Percentiles rank a stretch among this genome's conserved stretches.
Conservation (phyloP, 2,113 vertebrate species). For the Scophthalmus maximus region DNA sequence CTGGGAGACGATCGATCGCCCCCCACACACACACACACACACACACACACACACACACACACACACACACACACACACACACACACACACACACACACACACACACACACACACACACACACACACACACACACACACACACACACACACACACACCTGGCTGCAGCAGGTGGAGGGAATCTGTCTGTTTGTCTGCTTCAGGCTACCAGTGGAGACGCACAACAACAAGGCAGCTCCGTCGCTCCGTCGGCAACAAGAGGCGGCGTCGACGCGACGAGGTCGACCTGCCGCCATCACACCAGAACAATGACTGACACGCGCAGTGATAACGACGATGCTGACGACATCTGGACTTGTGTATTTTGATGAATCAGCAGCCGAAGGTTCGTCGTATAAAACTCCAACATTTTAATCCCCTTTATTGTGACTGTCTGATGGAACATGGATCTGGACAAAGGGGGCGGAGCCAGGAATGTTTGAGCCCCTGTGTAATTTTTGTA, state of each 20-base stretch:
- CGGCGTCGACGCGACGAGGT: neutral
- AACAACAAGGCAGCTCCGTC: slow-evolving; percentile 38
- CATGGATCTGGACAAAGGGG: no score
- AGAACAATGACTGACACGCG: neutral
- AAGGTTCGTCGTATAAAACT: no score
- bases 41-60: slow-evolving; percentile 19
- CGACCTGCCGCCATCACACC: neutral
- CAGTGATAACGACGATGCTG: neutral
- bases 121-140: slow-evolving; percentile 8
- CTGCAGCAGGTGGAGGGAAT: slow-evolving; percentile 52
- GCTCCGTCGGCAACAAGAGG: no score
- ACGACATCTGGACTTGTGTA: no score
- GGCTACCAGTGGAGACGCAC: slow-evolving; percentile 34
- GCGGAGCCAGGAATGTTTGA: no score
- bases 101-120: no score
- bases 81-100: slow-evolving; percentile 8
- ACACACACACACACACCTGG: slow-evolving; percentile 11
- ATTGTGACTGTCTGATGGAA: no score
- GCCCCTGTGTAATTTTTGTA: no score
- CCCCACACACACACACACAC: slow-evolving; percentile 10
- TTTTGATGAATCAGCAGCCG: neutral
- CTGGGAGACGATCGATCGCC: slow-evolving; percentile 32
- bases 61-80: slow-evolving; percentile 11
- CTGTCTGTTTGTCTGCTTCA: slow-evolving; percentile 58
- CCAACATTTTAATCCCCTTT: no score